Conservation (phyloP, 2,797 vertebrate species). For the Leontopithecus rosalia region DNA sequence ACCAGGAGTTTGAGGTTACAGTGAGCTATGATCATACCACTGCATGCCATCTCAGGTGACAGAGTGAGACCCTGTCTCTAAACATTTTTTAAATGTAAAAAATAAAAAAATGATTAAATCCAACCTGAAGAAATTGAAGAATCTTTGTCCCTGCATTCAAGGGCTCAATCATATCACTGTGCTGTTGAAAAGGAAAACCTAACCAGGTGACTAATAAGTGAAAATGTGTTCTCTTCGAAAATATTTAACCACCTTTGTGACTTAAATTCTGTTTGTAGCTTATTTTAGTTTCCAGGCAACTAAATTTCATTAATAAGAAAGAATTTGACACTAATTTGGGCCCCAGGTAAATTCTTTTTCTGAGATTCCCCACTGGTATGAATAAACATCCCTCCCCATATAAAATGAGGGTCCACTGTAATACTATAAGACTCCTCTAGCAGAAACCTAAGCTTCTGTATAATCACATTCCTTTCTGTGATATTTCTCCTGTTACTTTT, state of each 20-base stretch:
- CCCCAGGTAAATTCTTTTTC: neutral
- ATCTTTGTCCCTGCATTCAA: constrained; percentile 5
- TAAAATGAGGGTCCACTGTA: fast-evolving
- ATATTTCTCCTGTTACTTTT: neutral
- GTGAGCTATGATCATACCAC: neutral
- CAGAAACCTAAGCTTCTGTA: neutral
- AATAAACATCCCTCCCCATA: fast-evolving
- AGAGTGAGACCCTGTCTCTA: neutral
- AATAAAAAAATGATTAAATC: neutral
- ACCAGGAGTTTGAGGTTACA: neutral
- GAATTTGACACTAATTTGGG: neutral
- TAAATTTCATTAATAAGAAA: neutral
- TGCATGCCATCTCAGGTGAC: neutral
- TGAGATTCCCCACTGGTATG: fast-evolving
- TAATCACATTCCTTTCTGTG: neutral
- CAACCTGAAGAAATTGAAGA: neutral
- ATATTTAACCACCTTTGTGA: neutral
- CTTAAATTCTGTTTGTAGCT: neutral
- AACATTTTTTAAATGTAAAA: neutral
- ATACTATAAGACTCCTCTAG: fast-evolving
- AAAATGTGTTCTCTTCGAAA: neutral
- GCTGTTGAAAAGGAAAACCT: neutral
- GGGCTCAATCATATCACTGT: neutral
- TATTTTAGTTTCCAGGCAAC: neutral
- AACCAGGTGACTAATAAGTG: neutral